Conservation (phyloP, 2,888 invertebrate species). For the Erpobdella octoculata region DNA sequence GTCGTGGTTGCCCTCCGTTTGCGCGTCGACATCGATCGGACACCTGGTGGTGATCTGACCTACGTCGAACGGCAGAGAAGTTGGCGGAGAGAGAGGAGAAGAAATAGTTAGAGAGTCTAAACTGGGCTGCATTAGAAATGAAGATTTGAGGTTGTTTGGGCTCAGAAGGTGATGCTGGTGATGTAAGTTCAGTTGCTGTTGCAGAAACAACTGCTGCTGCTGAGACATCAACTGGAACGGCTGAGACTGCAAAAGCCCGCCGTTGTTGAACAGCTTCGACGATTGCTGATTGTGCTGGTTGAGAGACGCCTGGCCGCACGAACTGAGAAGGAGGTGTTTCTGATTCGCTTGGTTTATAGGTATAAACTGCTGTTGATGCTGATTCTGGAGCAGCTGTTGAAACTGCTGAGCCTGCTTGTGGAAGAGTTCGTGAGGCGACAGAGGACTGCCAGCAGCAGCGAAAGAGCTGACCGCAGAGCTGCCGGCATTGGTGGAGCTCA, state of each 20-base stretch:
- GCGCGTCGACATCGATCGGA: slow-evolving; percentile 76
- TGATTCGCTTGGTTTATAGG: slow-evolving; percentile 18
- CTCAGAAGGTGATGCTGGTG: slow-evolving; percentile 23
- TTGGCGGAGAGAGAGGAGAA: slow-evolving; percentile 42
- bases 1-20: slow-evolving; percentile 97
- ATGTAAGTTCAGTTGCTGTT: slow-evolving; percentile 32
- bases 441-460: neutral
- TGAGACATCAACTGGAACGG: slow-evolving; percentile 24
- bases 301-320: neutral
- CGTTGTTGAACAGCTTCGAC: neutral
- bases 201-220: slow-evolving; percentile 34
- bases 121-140: slow-evolving; percentile 17
- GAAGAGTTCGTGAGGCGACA: slow-evolving; percentile 37
- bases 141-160: slow-evolving; percentile 11
- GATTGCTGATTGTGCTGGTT: slow-evolving; percentile 17
- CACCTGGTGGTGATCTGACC: slow-evolving; percentile 43
- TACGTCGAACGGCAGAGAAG: slow-evolving; percentile 44
- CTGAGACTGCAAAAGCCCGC: neutral
- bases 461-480: neutral
- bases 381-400: slow-evolving; percentile 36
- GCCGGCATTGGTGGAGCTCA: neutral
- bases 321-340: slow-evolving; percentile 26
- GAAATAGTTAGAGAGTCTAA: neutral
- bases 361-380: slow-evolving; percentile 36
- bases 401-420: slow-evolving; percentile 38